These are phyloP conservation scores for Pangasius djambal DNA, from an alignment of 2,797 vertebrate species.

Conservation along the genomic window DNA sequence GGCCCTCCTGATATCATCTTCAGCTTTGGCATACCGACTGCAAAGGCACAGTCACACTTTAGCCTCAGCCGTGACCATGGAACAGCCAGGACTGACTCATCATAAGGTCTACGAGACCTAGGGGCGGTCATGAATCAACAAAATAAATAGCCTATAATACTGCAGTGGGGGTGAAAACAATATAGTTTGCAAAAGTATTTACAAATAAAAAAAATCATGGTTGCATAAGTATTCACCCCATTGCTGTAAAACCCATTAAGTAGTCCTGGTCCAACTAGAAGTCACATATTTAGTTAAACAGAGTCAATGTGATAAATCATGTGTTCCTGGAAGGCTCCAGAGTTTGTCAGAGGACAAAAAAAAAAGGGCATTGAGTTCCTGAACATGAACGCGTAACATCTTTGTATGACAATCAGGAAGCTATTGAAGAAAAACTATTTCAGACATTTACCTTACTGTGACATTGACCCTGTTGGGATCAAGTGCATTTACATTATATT, in stretches of 20 bases:
- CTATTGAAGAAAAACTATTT: background rate
- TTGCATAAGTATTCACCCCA: background rate
- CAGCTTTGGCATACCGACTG: background rate
- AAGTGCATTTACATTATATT: no score
- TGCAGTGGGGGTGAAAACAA: background rate
- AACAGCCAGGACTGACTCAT: no score
- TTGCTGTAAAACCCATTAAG: background rate
- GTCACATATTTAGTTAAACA: background rate
- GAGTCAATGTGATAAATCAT: background rate
- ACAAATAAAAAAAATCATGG: background rate
- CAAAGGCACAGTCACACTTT: background rate
- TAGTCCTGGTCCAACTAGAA: background rate
- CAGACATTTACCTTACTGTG: background rate
- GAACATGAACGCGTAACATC: background rate
- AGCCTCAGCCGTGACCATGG: background rate
- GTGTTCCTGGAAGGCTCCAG: background rate
- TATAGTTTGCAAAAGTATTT: background rate
- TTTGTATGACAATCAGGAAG: background rate
- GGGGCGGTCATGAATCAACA: background rate
- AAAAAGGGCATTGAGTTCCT: background rate
- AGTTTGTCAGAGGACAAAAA: no score
- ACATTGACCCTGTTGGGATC: background rate
- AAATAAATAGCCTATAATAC: background rate
- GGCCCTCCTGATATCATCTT: background rate
- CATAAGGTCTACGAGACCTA: background rate